These are phyloP conservation scores for Lasioglossum lativentre DNA, from an alignment of 2,888 invertebrate genomes.

Conservation along the genomic window DNA sequence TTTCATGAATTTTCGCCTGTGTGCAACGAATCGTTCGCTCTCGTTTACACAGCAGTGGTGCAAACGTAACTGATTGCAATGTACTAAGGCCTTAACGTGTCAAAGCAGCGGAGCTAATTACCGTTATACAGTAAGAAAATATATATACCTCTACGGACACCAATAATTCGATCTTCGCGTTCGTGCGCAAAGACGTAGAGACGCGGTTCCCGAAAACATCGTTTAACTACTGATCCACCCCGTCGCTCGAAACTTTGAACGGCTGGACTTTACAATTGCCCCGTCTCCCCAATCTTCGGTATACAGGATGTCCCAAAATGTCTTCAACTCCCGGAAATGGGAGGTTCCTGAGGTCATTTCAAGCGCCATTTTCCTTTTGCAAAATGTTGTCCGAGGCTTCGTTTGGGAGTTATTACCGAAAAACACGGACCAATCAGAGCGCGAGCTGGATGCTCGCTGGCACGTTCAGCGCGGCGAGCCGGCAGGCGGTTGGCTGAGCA, in stretches of 20 bases:
- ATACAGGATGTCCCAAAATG: no score
- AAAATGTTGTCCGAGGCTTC: no score
- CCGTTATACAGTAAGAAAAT: conserved; percentile 72
- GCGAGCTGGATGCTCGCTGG: no score
- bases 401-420: no score
- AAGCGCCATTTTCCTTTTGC: no score
- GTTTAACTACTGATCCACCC: conserved; percentile 27
- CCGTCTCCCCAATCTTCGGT: not conserved
- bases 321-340: no score
- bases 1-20: not conserved
- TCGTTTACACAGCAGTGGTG: conserved; percentile 13
- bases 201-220: conserved; percentile 59
- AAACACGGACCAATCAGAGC: no score
- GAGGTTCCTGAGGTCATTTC: no score
- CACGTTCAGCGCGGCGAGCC: no score
- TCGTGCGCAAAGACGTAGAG: conserved; percentile 65
- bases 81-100: conserved; percentile 68
- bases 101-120: conserved; percentile 72
- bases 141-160: conserved; percentile 75
- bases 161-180: conserved; percentile 71
- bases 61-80: conserved; percentile 66
- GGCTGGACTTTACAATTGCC: not conserved
- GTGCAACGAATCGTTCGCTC: conserved; percentile 10
- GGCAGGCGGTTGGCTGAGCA: no score
- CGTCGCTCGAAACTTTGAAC: conserved; percentile 33